Base-by-base conservation (phyloP, 2,797 vertebrate species). In the Columba guinea region DNA sequence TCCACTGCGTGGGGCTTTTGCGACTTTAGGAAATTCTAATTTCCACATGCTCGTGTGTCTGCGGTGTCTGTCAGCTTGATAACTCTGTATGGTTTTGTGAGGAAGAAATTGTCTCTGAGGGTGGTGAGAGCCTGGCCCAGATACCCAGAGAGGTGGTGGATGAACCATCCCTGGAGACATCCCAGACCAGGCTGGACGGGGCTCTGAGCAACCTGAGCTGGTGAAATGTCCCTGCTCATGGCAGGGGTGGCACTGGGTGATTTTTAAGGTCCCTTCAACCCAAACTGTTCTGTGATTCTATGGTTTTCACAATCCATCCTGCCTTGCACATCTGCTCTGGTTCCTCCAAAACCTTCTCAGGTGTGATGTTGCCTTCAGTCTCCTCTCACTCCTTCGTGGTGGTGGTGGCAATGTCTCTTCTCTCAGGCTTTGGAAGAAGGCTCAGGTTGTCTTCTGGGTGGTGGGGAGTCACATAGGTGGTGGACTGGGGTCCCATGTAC, bases 11-110 rank as follows among this genome's bases (percentile, higher is more conserved):
- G n/a, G 34, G 24, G 59, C 30, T 58, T 34, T 37, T 23, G 48
- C 17, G 26, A 34, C 2, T 5, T 27, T 1, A 30, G 74, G 30
- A 51, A 13, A 10, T 3, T n/a, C 0, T 2, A 2, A 23, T 28
- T 46, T 46, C 28, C 49, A 11, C 14, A 6, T 6, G 30, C 12
- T 9, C 10, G 17, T 4, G 63, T 30, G n/a, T 19, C 23, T 12
- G 32, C 16, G 13, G 27, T 1, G 16, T 24, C 28, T 44, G 48
- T 37, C 44, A 34, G 59, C 37, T 55, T 63, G 32, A 26, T 7
- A 13, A 0, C 3, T 39, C 56, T 11, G 27, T 5, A 0, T 4
- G 28, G 7, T 30, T 37, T 53, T 34, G 44, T 46, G 44, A 20
- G 44, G 44, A 46, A 46, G 44, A 8, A 46, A 46, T 46, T 46